A percentile compares a stretch with the other conserved stretches of the same genome.
Conservation (phyloP, 2,888 invertebrate genomes). For the Plagiodera versicolora region DNA sequence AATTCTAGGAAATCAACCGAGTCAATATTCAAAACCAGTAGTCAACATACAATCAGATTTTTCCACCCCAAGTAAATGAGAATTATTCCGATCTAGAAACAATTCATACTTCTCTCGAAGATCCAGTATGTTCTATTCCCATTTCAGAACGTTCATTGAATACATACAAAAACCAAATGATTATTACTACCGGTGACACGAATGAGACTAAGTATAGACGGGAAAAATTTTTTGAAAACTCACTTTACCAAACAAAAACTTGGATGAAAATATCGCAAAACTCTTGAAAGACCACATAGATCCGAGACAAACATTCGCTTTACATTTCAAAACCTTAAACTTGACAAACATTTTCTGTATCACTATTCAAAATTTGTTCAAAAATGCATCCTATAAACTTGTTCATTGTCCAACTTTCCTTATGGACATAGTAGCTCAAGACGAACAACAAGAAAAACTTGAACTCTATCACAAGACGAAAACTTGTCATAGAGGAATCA, state of each 20-base stretch:
- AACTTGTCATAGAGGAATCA: constrained; percentile 23
- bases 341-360: background rate
- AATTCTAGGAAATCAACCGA: background rate
- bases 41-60: background rate
- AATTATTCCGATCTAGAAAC: background rate
- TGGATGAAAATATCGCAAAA: background rate
- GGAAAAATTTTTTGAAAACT: background rate
- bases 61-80: background rate
- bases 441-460: constrained; percentile 10
- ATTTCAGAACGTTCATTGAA: constrained; percentile 1
- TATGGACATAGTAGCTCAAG: background rate
- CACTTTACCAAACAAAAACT: background rate
- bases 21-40: background rate
- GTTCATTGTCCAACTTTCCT: background rate
- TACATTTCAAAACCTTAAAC: background rate
- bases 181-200: background rate
- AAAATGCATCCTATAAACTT: background rate
- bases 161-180: background rate
- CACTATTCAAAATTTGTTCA: background rate
- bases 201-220: background rate
- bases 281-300: background rate
- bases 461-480: constrained; percentile 17
- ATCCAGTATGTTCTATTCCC: background rate
- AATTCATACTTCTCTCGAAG: background rate
- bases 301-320: background rate